phyloP scores from a whole-genome alignment of 2,797 vertebrate species.

The Lacerta agilis region DNA sequence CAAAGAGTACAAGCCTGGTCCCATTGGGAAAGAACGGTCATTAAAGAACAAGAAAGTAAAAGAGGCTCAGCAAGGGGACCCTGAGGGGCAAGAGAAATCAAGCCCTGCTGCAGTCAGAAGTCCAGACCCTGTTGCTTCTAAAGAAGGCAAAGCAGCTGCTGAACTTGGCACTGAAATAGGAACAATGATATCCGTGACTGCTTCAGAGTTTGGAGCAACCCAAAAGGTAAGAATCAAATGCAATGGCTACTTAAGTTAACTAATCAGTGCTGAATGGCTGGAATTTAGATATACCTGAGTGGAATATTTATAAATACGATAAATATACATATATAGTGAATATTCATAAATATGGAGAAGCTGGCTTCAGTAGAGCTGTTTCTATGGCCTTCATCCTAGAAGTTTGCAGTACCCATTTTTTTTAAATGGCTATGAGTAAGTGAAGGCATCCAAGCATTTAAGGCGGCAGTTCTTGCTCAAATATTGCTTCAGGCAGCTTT shows the following conservation, averaged over 20 bases:
- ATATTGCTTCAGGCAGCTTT: neutral
- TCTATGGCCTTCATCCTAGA: neutral
- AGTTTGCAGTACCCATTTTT: neutral
- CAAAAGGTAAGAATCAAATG: constrained; percentile 85
- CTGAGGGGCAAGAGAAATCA: constrained; percentile 88
- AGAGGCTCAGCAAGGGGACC: constrained; percentile 90
- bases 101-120: constrained; percentile 83
- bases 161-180: constrained; percentile 93
- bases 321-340: neutral
- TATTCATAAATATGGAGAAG: neutral
- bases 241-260: neutral
- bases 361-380: neutral
- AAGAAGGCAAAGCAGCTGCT: constrained; percentile 84
- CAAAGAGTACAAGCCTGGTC: constrained; percentile 98
- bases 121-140: constrained; percentile 85
- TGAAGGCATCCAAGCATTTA: neutral
- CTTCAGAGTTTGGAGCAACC: constrained; percentile 88
- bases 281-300: neutral
- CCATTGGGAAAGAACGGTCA: constrained; percentile 97
- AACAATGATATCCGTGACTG: constrained; percentile 94
- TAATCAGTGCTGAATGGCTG: neutral
- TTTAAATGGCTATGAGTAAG: neutral
- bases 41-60: constrained; percentile 97
- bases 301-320: too few relatives aligned
- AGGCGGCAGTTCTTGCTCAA: neutral